A percentile compares a stretch with the other conserved stretches of the same genome.
Conservation (phyloP, 2,888 invertebrate species). For the Mimas tiliae region DNA sequence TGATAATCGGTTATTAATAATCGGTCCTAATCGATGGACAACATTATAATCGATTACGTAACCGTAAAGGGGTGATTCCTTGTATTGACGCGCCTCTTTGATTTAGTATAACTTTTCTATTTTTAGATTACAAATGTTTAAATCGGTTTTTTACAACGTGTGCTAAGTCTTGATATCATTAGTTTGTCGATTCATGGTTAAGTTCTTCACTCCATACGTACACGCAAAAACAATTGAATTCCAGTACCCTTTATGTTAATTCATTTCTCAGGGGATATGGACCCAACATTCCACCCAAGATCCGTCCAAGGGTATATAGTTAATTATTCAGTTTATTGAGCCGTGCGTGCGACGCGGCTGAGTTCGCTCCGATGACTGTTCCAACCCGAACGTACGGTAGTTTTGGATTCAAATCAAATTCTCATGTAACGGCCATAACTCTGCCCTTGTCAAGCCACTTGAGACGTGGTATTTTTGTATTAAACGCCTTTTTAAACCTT, state of each 20-base stretch:
- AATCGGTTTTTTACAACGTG: too few relatives aligned
- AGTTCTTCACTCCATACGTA: not conserved
- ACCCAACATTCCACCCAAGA: not conserved
- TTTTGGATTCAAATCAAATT: conserved; percentile 28
- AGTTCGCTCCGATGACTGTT: conserved; percentile 25
- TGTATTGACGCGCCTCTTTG: too few relatives aligned
- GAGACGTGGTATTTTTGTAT: conserved; percentile 22
- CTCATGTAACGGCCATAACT: conserved; percentile 10
- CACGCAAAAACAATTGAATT: not conserved
- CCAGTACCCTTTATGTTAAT: not conserved
- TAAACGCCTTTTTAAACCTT: conserved; percentile 6
- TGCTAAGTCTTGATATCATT: too few relatives aligned
- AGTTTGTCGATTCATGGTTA: too few relatives aligned
- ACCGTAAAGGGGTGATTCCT: too few relatives aligned
- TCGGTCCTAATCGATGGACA: too few relatives aligned
- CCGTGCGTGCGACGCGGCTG: conserved; percentile 36
- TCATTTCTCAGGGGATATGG: not conserved
- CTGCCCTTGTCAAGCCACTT: conserved; percentile 1
- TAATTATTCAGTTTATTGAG: conserved; percentile 55
- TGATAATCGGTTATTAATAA: too few relatives aligned
- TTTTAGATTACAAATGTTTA: too few relatives aligned
- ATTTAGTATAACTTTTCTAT: too few relatives aligned
- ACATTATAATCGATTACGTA: too few relatives aligned
- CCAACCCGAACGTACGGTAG: conserved; percentile 15
- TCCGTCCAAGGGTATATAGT: conserved; percentile 40